Evolutionary conservation across 1,140 invertebrate genomes (phyloP).

Genomic region (Euwallacea similis): DNA sequence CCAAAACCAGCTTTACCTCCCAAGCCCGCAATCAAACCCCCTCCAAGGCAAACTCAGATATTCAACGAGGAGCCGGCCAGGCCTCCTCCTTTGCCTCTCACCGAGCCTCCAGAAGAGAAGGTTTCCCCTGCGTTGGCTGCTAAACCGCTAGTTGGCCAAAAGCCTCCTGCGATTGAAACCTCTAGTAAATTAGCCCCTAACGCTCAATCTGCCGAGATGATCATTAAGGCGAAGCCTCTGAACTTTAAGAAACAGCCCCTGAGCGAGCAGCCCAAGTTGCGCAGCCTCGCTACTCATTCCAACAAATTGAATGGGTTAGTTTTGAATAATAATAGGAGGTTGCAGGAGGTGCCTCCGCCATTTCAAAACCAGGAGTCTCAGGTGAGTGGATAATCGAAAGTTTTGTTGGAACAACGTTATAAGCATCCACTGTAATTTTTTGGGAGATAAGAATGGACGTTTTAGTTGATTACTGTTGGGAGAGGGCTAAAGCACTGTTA

Average conservation of each 20-base stretch:
- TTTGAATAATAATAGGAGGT: conserved; percentile 63
- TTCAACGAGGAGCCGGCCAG: conserved; percentile 46
- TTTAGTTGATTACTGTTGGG: too few species aligned
- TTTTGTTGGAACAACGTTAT: background rate
- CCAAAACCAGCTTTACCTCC: conserved; percentile 73
- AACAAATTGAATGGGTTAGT: conserved; percentile 60
- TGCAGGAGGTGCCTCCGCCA: conserved; percentile 80
- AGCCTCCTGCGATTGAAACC: conserved; percentile 2
- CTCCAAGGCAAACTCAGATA: conserved; percentile 57
- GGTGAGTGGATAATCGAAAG: background rate
- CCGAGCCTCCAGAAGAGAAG: conserved; percentile 54
- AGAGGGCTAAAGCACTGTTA: too few species aligned
- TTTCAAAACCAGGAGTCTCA: conserved; percentile 73
- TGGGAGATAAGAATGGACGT: too few species aligned
- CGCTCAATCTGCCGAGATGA: conserved; percentile 53
- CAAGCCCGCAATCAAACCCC: conserved; percentile 65
- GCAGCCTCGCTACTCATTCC: conserved; percentile 59
- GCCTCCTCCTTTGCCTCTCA: conserved; percentile 50
- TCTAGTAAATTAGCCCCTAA: conserved; percentile 34
- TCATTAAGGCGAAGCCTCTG: conserved; percentile 78
- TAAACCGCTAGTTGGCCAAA: conserved; percentile 48
- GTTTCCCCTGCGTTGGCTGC: conserved; percentile 10
- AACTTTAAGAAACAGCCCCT: conserved; percentile 76
- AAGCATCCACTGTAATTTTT: conserved; percentile 14
- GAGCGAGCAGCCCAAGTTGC: conserved; percentile 74